phyloP scores from a whole-genome alignment of 2,888 invertebrate species.

The Ashinkailepas kermadecensis region DNA sequence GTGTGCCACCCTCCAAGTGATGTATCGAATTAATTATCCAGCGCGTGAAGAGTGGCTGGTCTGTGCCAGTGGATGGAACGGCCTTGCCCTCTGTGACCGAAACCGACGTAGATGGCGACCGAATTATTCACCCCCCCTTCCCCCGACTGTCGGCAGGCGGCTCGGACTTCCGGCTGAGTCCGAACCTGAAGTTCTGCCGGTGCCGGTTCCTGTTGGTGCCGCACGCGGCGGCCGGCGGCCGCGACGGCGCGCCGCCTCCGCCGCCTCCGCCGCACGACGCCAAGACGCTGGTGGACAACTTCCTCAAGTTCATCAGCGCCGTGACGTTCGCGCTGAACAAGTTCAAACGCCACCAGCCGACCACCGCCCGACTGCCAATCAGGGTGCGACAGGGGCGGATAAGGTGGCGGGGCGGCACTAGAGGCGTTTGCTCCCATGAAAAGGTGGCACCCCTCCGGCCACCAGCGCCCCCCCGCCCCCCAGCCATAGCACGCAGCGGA shows the following conservation, averaged over 20 bases:
- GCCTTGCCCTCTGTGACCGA: too few species aligned
- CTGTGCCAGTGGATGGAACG: too few species aligned
- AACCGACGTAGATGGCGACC: too few species aligned
- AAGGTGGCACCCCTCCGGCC: too few species aligned
- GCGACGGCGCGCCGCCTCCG: conserved; percentile 59
- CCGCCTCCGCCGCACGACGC: background rate
- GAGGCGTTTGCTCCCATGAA: too few species aligned
- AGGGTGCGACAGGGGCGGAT: background rate
- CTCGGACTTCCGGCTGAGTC: conserved; percentile 35
- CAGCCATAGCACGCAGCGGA: too few species aligned
- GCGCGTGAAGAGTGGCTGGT: too few species aligned
- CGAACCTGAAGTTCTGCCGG: conserved; percentile 83
- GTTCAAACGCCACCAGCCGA: conserved; percentile 14
- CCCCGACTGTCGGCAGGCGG: conserved; percentile 27
- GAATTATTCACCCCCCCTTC: background rate
- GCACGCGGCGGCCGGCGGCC: conserved; percentile 62
- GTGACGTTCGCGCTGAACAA: conserved; percentile 9
- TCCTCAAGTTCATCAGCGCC: conserved; percentile 15
- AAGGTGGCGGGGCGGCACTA: too few species aligned
- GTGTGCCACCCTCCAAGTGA: too few species aligned
- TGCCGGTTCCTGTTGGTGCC: conserved; percentile 84
- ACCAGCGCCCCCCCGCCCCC: too few species aligned
- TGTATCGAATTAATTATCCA: too few species aligned
- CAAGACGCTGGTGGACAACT: conserved; percentile 2
- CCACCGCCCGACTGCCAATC: background rate